Evolutionary conservation across 92 coral and sea anemone genomes (phyloP).

Genomic region (Blastomussa wellsi): DNA sequence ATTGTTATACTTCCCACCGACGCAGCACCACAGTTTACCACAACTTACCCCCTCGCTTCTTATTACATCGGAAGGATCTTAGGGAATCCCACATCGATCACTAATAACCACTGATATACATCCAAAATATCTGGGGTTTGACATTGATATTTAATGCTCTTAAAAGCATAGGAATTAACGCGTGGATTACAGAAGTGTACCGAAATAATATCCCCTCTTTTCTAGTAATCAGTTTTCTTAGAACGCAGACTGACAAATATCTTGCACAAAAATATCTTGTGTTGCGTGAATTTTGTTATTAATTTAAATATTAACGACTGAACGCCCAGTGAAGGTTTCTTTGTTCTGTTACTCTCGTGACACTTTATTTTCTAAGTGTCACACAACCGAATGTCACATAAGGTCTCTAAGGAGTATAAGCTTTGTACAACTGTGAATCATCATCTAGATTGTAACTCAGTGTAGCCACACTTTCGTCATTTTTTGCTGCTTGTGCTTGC

Average conservation of each 20-base stretch:
- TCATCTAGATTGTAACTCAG: conserved; percentile 22
- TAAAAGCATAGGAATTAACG: neutral
- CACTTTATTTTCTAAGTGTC: neutral
- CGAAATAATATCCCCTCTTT: neutral
- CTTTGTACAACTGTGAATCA: conserved; percentile 22
- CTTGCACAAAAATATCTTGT: neutral
- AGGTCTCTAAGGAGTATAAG: conserved; percentile 13
- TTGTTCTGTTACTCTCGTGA: neutral
- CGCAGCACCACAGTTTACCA: too few relatives aligned
- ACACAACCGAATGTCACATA: conserved; percentile 2
- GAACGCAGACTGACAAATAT: neutral
- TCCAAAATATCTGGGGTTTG: neutral
- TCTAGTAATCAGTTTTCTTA: neutral
- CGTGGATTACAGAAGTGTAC: neutral
- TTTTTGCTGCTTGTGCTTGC: conserved; percentile 24
- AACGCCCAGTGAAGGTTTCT: neutral
- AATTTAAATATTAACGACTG: conserved; percentile 1
- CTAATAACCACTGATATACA: neutral
- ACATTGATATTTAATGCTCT: neutral
- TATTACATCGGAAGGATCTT: too few relatives aligned
- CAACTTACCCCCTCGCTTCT: too few relatives aligned
- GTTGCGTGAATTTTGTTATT: neutral
- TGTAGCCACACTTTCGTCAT: conserved; percentile 7
- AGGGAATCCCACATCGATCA: neutral
- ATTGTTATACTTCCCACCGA: too few relatives aligned